Evolutionary conservation across 1,140 invertebrate genomes (phyloP), one percentile per base, ranked within the genome.

Genomic region (Homarus americanus): DNA sequence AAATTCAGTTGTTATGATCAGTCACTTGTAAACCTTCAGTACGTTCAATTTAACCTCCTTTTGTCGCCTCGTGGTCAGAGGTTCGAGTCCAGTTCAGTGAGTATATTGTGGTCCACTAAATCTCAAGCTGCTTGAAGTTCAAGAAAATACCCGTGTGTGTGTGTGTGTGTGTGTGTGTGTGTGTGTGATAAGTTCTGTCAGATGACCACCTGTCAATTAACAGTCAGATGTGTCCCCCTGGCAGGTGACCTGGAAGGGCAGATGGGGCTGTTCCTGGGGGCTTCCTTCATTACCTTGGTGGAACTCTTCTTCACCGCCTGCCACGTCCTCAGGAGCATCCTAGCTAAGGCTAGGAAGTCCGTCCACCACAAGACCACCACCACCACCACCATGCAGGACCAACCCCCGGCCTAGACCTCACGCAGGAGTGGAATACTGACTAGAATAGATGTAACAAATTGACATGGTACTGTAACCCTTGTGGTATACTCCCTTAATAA

Each of bases 191-290:
- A 15, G 44, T 49, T 5, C 5, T 24, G 20, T 4, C 66, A 9
- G 66, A 24, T 5, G 7, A 24, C 24, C 5, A 9, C 5, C 7
- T 5, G 32, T n/a, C 5, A n/a, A 32, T 24, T 69, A 32, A 69
- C 20, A 69, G 5, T 5, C 66, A 24, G 66, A 69, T 69, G 66
- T n/a, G 66, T 49, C 76, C 38, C 76, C n/a, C n/a, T n/a, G 9
- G 7, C 91, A 91, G 91, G 91, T 36, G 83, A 86, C 63, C 84
- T 91, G 0, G 92, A 88, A 7, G 92, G 92, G 1, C 88, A 92
- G 66, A 90, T 92, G 92, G 92, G 88, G 1, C 84, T 92, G 12
- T 90, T 92, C 73, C 82, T 92, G 17, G 92, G 92, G 5, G 92
- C 92, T 0, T 92, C 92, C 20, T 83, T 92, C 83, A 90, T 92